Conservation (phyloP, 1,140 invertebrate genomes). For the Drosophila tristis region DNA sequence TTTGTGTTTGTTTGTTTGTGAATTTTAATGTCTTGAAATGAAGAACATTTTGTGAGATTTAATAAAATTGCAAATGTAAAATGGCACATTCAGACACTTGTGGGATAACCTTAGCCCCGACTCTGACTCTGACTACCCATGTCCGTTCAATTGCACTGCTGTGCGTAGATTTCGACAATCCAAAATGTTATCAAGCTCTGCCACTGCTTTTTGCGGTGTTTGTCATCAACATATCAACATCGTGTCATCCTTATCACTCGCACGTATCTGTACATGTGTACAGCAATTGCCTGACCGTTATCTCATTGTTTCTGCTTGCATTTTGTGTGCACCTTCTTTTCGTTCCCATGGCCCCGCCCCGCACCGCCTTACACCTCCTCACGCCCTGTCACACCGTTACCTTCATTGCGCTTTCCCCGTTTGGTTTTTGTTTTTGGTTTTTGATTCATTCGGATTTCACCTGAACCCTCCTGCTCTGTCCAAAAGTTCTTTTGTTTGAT, state of each 20-base stretch:
- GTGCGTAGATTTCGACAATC: constrained; percentile 68
- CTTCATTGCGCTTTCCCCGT: too few relatives aligned
- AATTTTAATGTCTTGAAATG: not conserved
- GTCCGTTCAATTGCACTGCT: constrained; percentile 61
- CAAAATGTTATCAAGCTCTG: constrained; percentile 20
- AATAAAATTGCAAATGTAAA: constrained; percentile 68
- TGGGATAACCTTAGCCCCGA: constrained; percentile 59
- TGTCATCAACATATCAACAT: too few relatives aligned
- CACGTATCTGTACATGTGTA: not conserved
- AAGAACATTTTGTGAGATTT: constrained; percentile 42
- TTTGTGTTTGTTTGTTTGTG: too few relatives aligned
- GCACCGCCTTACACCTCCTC: not conserved
- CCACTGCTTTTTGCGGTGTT: too few relatives aligned
- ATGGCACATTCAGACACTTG: constrained; percentile 37
- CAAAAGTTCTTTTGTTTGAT: constrained; percentile 31
- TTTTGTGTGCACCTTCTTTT: constrained; percentile 34
- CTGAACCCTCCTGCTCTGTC: constrained; percentile 7
- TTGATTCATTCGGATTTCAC: too few relatives aligned
- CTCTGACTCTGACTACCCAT: constrained; percentile 2
- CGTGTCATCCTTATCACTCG: too few relatives aligned
- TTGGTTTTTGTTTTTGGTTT: too few relatives aligned
- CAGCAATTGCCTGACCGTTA: constrained; percentile 44
- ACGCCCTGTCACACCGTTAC: constrained; percentile 5
- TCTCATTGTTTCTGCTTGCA: constrained; percentile 11
- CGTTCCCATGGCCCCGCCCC: constrained; percentile 26